Percentiles rank a stretch among this genome's conserved stretches.
Evolutionary conservation across 2,888 invertebrate species (phyloP).

Genomic region (Coelinius sp.): DNA sequence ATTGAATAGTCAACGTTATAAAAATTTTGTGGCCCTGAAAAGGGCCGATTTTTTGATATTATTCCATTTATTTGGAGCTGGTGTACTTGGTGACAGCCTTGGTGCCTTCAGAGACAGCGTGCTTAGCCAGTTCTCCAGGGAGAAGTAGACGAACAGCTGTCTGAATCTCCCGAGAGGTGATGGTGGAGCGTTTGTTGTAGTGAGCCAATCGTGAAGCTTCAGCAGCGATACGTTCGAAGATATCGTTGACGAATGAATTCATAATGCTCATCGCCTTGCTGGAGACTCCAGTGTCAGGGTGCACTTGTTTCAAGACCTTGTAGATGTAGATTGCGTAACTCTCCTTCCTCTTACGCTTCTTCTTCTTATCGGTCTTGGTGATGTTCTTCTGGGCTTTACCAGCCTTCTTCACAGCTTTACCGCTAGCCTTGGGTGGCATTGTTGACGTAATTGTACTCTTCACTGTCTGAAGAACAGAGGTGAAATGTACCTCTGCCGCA

Average conservation of each 20-base stretch:
- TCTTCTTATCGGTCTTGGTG: conserved; percentile 74
- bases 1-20: conserved; percentile 68
- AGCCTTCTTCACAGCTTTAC: conserved; percentile 59
- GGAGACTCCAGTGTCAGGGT: too few relatives aligned
- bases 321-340: conserved; percentile 75
- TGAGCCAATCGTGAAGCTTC: conserved; percentile 10
- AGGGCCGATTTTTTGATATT: too few relatives aligned
- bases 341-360: conserved; percentile 74
- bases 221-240: background rate
- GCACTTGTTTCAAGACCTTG: too few relatives aligned
- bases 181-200: conserved; percentile 6
- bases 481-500: background rate
- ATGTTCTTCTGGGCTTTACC: too few relatives aligned
- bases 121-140: too few relatives aligned
- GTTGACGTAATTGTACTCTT: background rate
- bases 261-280: too few relatives aligned
- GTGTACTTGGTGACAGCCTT: too few relatives aligned
- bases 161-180: background rate
- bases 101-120: too few relatives aligned
- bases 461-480: background rate
- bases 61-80: too few relatives aligned
- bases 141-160: too few relatives aligned
- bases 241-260: conserved; percentile 9
- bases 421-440: conserved; percentile 19
- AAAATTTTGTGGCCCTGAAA: too few relatives aligned